Conservation (phyloP, 2,113 vertebrate species). For the Setophaga petechia region DNA sequence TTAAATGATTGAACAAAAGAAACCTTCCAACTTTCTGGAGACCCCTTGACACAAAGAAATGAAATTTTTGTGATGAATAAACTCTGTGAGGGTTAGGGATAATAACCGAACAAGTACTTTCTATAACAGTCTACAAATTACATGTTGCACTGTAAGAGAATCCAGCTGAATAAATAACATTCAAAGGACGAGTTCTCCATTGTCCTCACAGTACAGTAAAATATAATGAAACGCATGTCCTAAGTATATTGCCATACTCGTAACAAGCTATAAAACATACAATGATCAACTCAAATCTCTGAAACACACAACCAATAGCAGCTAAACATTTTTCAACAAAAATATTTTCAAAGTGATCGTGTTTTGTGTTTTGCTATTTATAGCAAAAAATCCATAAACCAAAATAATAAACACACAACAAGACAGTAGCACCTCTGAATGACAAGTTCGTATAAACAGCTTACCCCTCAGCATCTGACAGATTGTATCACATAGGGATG, state of each 20-base stretch:
- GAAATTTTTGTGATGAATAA: not conserved
- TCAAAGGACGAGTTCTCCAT: slow-evolving; percentile 26
- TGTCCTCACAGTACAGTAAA: not conserved
- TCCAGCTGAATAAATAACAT: slow-evolving; percentile 53
- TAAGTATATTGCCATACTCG: slow-evolving; percentile 45
- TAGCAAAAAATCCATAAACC: not conserved
- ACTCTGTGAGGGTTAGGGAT: not conserved
- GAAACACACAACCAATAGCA: slow-evolving; percentile 64
- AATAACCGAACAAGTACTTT: slow-evolving; percentile 1
- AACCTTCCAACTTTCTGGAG: not conserved
- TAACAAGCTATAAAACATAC: slow-evolving; percentile 62
- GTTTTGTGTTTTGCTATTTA: slow-evolving; percentile 29
- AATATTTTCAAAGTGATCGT: slow-evolving; percentile 31
- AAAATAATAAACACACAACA: not conserved
- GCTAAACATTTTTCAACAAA: slow-evolving; percentile 66
- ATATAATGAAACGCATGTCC: slow-evolving; percentile 63
- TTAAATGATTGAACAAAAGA: not conserved
- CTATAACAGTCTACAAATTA: not conserved
- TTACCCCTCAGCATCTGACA: not conserved
- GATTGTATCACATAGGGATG: not conserved
- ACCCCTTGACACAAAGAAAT: not conserved
- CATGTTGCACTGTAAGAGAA: slow-evolving; percentile 1
- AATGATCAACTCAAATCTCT: slow-evolving; percentile 52
- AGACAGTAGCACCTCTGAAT: not conserved
- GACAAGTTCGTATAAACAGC: not conserved